A percentile compares a stretch with the other conserved stretches of the same genome.
Conservation (phyloP, 2,888 invertebrate genomes). For the Pammene aurita region DNA sequence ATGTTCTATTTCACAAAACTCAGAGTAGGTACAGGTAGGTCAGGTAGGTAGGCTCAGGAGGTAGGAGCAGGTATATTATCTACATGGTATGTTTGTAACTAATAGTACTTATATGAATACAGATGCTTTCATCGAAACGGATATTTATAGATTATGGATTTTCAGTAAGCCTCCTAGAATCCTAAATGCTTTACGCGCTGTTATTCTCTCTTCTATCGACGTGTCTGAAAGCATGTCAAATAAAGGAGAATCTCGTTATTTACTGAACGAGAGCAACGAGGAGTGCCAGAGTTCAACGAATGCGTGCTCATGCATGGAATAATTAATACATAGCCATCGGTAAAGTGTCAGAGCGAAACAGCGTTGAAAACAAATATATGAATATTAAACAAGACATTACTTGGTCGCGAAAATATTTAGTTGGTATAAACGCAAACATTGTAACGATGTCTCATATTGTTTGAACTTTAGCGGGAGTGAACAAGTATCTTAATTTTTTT, state of each 20-base stretch:
- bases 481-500: too few relatives aligned
- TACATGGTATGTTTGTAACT: too few relatives aligned
- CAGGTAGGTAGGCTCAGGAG: too few relatives aligned
- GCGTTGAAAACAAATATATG: constrained; percentile 76
- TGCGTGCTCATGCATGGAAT: constrained; percentile 66
- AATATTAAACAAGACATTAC: constrained; percentile 71
- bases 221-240: constrained; percentile 35
- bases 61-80: too few relatives aligned
- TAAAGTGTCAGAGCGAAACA: constrained; percentile 67
- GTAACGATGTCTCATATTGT: background rate
- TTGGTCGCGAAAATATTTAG: constrained; percentile 50
- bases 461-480: background rate
- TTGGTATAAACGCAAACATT: constrained; percentile 18
- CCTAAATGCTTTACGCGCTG: background rate
- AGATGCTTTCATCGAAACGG: too few relatives aligned
- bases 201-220: constrained; percentile 10
- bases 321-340: constrained; percentile 71
- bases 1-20: too few relatives aligned
- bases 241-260: constrained; percentile 42
- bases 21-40: too few relatives aligned
- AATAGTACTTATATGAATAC: too few relatives aligned
- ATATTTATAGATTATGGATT: background rate
- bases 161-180: background rate
- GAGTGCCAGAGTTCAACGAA: constrained; percentile 57
- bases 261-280: constrained; percentile 39